phyloP scores from a whole-genome alignment of 2,888 invertebrate genomes.

The Tetragonisca angustula region DNA sequence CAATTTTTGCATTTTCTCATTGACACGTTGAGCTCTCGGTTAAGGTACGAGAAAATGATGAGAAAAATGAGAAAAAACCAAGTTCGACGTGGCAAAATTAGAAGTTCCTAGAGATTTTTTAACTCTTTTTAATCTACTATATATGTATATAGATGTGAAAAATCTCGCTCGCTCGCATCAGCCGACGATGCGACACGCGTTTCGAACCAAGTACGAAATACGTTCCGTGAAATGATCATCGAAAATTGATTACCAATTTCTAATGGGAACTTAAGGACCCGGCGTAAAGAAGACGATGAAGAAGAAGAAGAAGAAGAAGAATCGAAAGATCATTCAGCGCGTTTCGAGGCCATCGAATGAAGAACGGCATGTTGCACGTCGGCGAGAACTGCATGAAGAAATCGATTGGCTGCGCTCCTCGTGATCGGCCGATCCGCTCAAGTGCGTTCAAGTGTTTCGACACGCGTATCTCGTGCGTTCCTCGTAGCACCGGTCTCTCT shows the following conservation, averaged over 20 bases:
- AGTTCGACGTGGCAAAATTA: no score
- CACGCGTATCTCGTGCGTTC: constrained; percentile 68
- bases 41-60: no score
- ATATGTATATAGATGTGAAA: not conserved
- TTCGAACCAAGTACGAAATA: not conserved
- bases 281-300: constrained; percentile 7
- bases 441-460: constrained; percentile 69
- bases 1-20: no score
- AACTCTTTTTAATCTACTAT: no score
- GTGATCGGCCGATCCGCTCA: constrained; percentile 69
- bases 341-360: constrained; percentile 61
- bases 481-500: constrained; percentile 56
- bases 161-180: not conserved
- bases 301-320: not conserved
- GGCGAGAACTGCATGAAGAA: constrained; percentile 58
- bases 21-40: no score
- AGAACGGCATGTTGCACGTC: constrained; percentile 58
- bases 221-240: constrained; percentile 30
- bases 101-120: no score
- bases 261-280: constrained; percentile 48
- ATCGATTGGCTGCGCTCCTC: constrained; percentile 69
- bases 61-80: no score
- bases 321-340: constrained; percentile 52
- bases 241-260: constrained; percentile 53
- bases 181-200: not conserved